Base-by-base conservation (phyloP, 2,888 invertebrate species). In the Hypomecis punctinalis region DNA sequence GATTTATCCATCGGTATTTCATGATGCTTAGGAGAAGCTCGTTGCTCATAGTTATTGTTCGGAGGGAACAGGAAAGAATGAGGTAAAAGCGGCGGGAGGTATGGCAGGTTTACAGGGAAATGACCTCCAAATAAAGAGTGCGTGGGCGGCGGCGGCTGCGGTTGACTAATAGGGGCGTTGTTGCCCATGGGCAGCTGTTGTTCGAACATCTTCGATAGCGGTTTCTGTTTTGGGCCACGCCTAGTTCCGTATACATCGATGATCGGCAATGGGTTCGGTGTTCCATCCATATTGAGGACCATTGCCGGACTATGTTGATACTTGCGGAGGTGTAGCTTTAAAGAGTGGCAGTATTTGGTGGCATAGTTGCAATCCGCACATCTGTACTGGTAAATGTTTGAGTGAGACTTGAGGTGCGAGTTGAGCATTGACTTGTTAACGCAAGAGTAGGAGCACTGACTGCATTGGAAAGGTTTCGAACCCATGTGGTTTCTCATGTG, bases 391-490 rank as follows among this genome's bases (percentile, higher is more conserved):
- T 98, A 98, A 0, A 98, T 94, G 72, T 96, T 96, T 0, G 97
- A 97, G 88, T 99, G 99, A 0, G 98, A 98, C 84, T 99, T 99
- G 82, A 98, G 95, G 84, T 99, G 99, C 0, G 98, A 99, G 89
- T 98, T 99, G 61, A 99, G 94, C 99, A 99, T 99, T 0, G 99
- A 99, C 85, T 99, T 98, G 91, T 98, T 99, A n/a, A 99, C 98
- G 83, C 99, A 99, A 0, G 96, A 95, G 80, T 98, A 98, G 13
- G 94, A 94, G 85, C 99, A 99, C 81, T 97, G 96, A 69, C 94
- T 94, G 87, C 99, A 99, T 84, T 97, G 97, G 93, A 97, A 99
- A 0, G 99, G 99, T 83, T 99, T 99, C 0, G 97, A 96, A 45
- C 98, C 98, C 77, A 96, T 95, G 88, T 99, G 99, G 84, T 99